These are phyloP conservation scores for Tuberolachnus salignus DNA, from an alignment of 2,888 invertebrate genomes.

Conservation along the genomic window DNA sequence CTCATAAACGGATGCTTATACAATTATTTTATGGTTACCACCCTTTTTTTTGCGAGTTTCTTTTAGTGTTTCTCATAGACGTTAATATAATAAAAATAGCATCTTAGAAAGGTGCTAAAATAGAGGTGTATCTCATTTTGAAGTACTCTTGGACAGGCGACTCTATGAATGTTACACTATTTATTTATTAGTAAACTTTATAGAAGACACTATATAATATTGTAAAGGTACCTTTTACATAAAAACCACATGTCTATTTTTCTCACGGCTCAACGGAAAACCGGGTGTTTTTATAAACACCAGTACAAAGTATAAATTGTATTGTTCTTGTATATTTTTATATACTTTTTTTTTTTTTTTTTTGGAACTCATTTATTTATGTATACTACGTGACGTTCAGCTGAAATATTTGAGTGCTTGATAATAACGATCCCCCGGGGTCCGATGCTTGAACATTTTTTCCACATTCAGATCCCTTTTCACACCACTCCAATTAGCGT, in stretches of 20 bases:
- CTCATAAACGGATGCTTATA: no score
- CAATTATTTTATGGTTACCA: no score
- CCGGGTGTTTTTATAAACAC: conserved; percentile 17
- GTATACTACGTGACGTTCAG: conserved; percentile 48
- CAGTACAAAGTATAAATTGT: conserved; percentile 26
- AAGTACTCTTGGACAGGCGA: background rate
- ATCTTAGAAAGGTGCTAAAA: no score
- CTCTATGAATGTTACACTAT: background rate
- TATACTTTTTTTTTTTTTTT: conserved; percentile 45
- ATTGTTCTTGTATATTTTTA: conserved; percentile 33
- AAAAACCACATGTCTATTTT: conserved; percentile 28
- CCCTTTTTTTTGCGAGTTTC: no score
- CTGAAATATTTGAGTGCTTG: conserved; percentile 50
- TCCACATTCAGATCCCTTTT: conserved; percentile 34
- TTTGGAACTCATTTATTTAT: conserved; percentile 48
- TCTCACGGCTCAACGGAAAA: conserved; percentile 31
- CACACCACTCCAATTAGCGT: conserved; percentile 46
- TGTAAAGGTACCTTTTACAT: background rate
- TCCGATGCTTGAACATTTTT: conserved; percentile 34
- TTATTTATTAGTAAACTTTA: conserved; percentile 23
- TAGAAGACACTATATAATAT: background rate
- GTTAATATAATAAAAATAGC: no score
- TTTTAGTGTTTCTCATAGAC: no score
- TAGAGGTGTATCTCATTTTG: no score
- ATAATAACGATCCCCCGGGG: conserved; percentile 50